Base-by-base conservation (phyloP, 2,113 vertebrate genomes). In the Tyto alba region DNA sequence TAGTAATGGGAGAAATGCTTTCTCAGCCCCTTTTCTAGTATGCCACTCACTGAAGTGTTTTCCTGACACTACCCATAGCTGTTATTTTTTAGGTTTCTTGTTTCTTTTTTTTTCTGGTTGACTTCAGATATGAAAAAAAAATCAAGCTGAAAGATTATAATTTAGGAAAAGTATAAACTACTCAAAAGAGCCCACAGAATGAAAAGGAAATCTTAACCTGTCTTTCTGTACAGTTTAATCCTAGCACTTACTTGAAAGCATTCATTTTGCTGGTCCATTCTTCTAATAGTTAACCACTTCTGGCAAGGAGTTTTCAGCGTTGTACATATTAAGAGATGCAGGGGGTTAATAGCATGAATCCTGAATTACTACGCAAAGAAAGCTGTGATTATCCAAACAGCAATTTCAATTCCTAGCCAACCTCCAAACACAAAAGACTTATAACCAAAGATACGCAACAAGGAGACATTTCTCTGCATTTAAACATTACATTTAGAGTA, bases 271-370 rank as follows among this genome's bases (percentile, higher is more conserved):
- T 85, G 60, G 56, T 23, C 84, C 36, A 76, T 92, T 94, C 0
- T 0, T 90, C 73, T 79, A 91, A 74, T 25, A 89, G 66, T 89
- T 79, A 95, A 89, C 95, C 29, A 53, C 53, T 90, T 89, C 72
- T 92, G 77, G 83, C 55, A 86, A 84, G 59, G 48, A 62, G 18
- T 48, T 78, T 14, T 60, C 62, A 76, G 62, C 76, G 77, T 74
- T 25, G 0, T 76, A 69, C 62, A 67, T 75, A 59, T 73, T 92
- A 84, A 91, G 80, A 87, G 56, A 96, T 43, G 30, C 40, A 80
- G 34, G 72, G 96, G 75, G 95, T 97, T 98, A 98, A 97, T 92
- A 85, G 62, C 56, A 92, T 50, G 75, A 83, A 52, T 90, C 69
- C 59, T 4, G 36, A 92, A 88, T 95, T 92, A 55, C 68, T 80